Conservation (phyloP, 2,888 invertebrate species). For the Atethmia centrago region DNA sequence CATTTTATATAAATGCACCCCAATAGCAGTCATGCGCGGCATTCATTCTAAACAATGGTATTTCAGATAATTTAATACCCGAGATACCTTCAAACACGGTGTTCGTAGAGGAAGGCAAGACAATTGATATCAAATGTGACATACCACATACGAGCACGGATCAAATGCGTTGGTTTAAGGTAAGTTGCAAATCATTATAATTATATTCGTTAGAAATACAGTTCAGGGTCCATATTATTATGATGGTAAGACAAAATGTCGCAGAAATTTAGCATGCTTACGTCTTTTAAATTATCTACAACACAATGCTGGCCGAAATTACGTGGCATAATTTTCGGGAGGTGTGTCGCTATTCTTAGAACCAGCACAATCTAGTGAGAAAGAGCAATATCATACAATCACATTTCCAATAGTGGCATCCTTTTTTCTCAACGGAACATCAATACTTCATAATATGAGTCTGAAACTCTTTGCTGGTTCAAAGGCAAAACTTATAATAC, state of each 20-base stretch:
- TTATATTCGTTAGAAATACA: too few species aligned
- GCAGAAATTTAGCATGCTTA: not conserved
- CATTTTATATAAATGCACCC: not conserved
- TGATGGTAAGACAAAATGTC: not conserved
- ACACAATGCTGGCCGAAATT: not conserved
- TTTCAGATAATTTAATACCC: slow-evolving; percentile 69
- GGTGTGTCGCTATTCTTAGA: not conserved
- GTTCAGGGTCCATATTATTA: too few species aligned
- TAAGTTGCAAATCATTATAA: slow-evolving; percentile 47
- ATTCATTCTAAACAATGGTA: slow-evolving; percentile 12
- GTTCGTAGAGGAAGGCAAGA: slow-evolving; percentile 62
- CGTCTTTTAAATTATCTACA: not conserved
- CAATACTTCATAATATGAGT: not conserved
- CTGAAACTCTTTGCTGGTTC: not conserved
- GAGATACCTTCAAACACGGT: slow-evolving; percentile 44
- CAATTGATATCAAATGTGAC: slow-evolving; percentile 68
- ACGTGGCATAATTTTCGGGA: not conserved
- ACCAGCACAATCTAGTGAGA: not conserved
- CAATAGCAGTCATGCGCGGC: not conserved
- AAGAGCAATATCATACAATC: not conserved
- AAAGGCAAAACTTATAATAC: not conserved
- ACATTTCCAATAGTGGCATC: not conserved
- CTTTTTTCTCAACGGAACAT: not conserved
- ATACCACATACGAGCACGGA: slow-evolving; percentile 68
- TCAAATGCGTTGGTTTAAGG: slow-evolving; percentile 78